Percentiles rank a stretch among this genome's conserved stretches.
Evolutionary conservation across 1,140 invertebrate genomes (phyloP).

Genomic region (Heliconius nattereri): DNA sequence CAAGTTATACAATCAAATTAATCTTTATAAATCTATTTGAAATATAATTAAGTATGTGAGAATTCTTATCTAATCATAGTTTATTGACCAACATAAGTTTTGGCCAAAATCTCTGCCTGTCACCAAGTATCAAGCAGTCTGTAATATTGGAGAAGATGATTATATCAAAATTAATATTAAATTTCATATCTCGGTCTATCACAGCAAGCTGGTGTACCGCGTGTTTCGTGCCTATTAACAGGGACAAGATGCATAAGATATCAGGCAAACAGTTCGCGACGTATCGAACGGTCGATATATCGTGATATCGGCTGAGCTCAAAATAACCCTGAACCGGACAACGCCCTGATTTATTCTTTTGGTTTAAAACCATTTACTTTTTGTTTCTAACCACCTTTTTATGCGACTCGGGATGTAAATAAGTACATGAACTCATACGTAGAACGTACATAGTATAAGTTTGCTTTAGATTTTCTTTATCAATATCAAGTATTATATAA

Average conservation of each 20-base stretch:
- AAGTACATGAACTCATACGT: neutral
- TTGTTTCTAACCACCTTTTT: slow-evolving; percentile 5
- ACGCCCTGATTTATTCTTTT: slow-evolving; percentile 26
- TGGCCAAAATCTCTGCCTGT: too few relatives aligned
- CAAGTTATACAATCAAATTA: too few relatives aligned
- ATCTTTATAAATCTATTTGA: too few relatives aligned
- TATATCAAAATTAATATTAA: neutral
- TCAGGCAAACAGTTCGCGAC: slow-evolving; percentile 25
- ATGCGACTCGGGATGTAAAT: neutral
- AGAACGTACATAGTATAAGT: neutral
- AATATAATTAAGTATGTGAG: too few relatives aligned
- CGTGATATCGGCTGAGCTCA: slow-evolving; percentile 31
- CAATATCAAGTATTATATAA: neutral
- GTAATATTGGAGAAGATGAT: neutral
- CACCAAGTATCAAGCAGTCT: too few relatives aligned
- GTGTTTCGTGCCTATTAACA: neutral
- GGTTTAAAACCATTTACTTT: slow-evolving; percentile 9
- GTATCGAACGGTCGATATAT: slow-evolving; percentile 35
- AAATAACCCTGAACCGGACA: slow-evolving; percentile 31
- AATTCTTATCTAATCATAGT: too few relatives aligned
- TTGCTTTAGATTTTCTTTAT: neutral
- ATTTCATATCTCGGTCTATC: neutral
- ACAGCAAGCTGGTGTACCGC: neutral
- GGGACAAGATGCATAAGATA: slow-evolving; percentile 8
- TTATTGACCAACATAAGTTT: too few relatives aligned